These are phyloP conservation scores for Maniola hyperantus DNA, from an alignment of 2,888 invertebrate genomes.

Conservation along the genomic window DNA sequence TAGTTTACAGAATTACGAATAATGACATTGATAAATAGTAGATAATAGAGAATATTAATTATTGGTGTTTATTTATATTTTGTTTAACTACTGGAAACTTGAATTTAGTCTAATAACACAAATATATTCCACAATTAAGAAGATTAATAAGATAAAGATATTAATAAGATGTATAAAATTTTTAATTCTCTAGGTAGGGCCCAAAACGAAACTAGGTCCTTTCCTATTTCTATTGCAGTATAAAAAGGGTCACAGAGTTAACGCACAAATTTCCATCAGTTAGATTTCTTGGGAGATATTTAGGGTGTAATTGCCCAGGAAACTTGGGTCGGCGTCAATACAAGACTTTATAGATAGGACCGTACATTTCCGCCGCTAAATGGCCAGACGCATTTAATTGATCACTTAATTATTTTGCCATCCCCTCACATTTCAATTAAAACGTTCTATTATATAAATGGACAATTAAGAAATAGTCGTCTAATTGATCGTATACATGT, in stretches of 20 bases:
- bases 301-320: constrained; percentile 14
- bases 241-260: neutral
- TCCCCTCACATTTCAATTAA: constrained; percentile 74
- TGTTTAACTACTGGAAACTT: neutral
- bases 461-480: constrained; percentile 77
- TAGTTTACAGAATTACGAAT: too few species aligned
- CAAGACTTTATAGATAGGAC: constrained; percentile 7
- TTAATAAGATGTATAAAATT: too few species aligned
- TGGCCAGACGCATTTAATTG: constrained; percentile 53
- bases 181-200: too few species aligned
- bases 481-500: constrained; percentile 73
- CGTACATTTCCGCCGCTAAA: constrained; percentile 22
- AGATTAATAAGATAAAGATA: too few species aligned
- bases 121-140: too few species aligned
- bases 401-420: constrained; percentile 80
- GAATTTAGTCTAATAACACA: too few species aligned
- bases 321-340: constrained; percentile 7
- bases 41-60: neutral
- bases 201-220: too few species aligned
- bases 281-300: constrained; percentile 4
- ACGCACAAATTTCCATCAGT: neutral
- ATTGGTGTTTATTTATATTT: neutral
- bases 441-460: constrained; percentile 75
- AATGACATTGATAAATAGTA: neutral
- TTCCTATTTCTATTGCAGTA: neutral